A percentile compares a stretch with the other conserved stretches of the same genome.
These are phyloP conservation scores for Microtus richardsoni DNA, from an alignment of 2,113 vertebrate genomes.

Conservation along the genomic window DNA sequence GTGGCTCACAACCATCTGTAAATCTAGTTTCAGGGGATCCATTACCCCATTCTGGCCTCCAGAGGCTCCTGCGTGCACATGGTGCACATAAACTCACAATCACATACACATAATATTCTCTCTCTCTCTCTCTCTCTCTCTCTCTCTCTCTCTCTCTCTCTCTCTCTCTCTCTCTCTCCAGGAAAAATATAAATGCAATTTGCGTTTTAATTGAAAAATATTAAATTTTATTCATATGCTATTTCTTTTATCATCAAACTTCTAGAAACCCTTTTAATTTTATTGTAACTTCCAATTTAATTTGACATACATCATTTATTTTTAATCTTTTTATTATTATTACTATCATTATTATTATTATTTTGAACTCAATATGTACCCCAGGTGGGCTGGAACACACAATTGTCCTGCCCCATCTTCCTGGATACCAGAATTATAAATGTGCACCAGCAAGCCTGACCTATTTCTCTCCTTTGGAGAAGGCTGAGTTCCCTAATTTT, in stretches of 20 bases:
- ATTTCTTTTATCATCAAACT: neutral
- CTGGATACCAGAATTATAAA: neutral
- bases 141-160: neutral
- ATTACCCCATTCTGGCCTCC: neutral
- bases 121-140: no score
- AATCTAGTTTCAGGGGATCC: neutral
- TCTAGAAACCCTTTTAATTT: neutral
- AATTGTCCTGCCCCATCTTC: neutral
- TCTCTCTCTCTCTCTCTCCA: neutral
- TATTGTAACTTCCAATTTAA: slow-evolving; percentile 19
- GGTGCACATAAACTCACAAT: neutral
- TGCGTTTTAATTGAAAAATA: slow-evolving; percentile 31
- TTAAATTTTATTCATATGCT: neutral
- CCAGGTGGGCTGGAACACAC: neutral
- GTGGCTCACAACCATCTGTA: neutral
- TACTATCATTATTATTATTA: neutral
- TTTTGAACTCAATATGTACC: neutral
- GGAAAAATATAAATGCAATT: neutral
- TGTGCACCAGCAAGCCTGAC: neutral
- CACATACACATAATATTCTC: neutral
- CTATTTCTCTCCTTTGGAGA: neutral
- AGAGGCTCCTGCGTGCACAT: neutral
- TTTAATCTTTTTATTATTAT: neutral
- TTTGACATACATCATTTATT: neutral
- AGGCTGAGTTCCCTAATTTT: neutral